Percentiles rank a stretch among this genome's conserved stretches.
These are phyloP conservation scores for Takifugu rubripes DNA, from an alignment of 2,797 vertebrate genomes.

Conservation along the genomic window DNA sequence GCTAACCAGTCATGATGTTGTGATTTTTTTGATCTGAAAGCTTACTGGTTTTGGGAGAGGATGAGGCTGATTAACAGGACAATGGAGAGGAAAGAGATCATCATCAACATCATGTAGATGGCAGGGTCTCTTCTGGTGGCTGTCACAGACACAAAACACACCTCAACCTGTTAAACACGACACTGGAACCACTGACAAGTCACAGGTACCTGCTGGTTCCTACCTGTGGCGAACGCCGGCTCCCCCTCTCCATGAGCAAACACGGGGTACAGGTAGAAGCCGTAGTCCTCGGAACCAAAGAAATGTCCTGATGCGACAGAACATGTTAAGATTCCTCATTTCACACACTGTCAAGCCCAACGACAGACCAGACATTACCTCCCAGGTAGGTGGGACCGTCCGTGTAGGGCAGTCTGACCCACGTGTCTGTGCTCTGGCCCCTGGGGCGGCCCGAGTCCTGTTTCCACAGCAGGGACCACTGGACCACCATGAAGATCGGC, in stretches of 20 bases:
- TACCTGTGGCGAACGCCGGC: constrained; percentile 78
- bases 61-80: constrained; percentile 82
- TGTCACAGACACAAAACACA: constrained; percentile 57
- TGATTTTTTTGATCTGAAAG: not conserved
- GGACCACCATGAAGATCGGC: constrained; percentile 80
- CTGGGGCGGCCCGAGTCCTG: constrained; percentile 42
- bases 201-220: not conserved
- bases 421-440: constrained; percentile 64
- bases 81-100: constrained; percentile 81
- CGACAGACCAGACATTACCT: constrained; percentile 41
- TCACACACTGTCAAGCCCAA: not conserved
- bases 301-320: constrained; percentile 78
- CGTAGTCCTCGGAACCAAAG: constrained; percentile 79
- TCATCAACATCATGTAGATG: constrained; percentile 79
- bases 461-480: constrained; percentile 77
- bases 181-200: not conserved
- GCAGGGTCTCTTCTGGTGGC: constrained; percentile 70
- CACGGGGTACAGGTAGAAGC: constrained; percentile 85
- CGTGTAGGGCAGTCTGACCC: constrained; percentile 78
- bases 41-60: constrained; percentile 87
- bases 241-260: constrained; percentile 85
- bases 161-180: not conserved
- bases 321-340: not conserved
- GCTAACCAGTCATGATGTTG: not conserved
- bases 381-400: constrained; percentile 50